Evolutionary conservation across 2,888 invertebrate species (phyloP).

Genomic region (Dendrolimus pini): DNA sequence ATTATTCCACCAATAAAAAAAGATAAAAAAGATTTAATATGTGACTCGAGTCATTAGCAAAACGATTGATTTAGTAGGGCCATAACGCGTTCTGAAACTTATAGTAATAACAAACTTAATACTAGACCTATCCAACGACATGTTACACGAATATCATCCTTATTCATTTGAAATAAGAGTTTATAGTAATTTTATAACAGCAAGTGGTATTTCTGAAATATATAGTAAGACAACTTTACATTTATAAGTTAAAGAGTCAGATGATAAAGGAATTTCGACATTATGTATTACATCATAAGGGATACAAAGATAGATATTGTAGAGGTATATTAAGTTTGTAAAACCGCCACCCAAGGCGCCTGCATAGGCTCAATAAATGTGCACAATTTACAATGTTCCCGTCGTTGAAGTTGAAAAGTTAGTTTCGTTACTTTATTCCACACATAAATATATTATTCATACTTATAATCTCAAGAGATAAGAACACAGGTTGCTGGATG

Average conservation of each 20-base stretch:
- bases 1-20: neutral
- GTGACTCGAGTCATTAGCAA: constrained; percentile 54
- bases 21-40: constrained; percentile 27
- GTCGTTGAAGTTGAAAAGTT: constrained; percentile 62
- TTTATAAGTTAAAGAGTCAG: neutral
- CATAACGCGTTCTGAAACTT: constrained; percentile 61
- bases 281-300: too few relatives aligned
- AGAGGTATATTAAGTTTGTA: constrained; percentile 4
- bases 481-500: neutral
- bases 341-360: constrained; percentile 57
- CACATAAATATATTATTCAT: constrained; percentile 21
- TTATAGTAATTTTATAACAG: constrained; percentile 2
- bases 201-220: neutral
- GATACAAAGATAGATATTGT: neutral
- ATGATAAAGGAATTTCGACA: neutral
- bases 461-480: constrained; percentile 7
- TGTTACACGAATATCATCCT: constrained; percentile 2
- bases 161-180: constrained; percentile 7
- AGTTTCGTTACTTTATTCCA: constrained; percentile 38
- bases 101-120: constrained; percentile 22
- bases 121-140: neutral
- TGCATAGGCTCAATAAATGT: constrained; percentile 58
- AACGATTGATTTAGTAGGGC: constrained; percentile 61
- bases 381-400: constrained; percentile 64
- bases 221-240: neutral